A percentile compares a stretch with the other conserved stretches of the same genome.
phyloP scores from a whole-genome alignment of 2,888 invertebrate species.

The Platycheirus albimanus region DNA sequence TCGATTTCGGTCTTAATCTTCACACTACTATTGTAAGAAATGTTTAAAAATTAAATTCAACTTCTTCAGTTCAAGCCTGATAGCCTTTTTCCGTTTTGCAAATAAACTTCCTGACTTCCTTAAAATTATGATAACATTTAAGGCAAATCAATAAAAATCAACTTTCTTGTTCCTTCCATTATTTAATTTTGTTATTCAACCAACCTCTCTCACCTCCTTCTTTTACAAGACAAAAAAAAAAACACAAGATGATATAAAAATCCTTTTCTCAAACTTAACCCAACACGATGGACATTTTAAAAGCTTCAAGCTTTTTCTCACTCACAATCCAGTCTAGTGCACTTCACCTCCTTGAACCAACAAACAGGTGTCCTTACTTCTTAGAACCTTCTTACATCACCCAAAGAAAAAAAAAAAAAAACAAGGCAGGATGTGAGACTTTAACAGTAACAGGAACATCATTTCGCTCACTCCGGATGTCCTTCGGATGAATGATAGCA shows the following conservation, averaged over 20 bases:
- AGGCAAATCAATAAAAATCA: constrained; percentile 8
- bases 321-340: constrained; percentile 30
- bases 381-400: neutral
- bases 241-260: neutral
- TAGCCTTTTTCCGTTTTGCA: neutral
- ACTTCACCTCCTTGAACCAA: constrained; percentile 37
- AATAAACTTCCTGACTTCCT: neutral
- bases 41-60: too few species aligned
- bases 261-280: neutral
- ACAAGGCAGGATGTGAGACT: constrained; percentile 35
- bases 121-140: neutral
- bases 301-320: constrained; percentile 26
- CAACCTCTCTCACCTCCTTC: neutral
- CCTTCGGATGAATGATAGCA: constrained; percentile 59
- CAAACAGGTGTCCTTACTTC: constrained; percentile 53
- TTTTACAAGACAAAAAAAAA: neutral
- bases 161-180: constrained; percentile 2
- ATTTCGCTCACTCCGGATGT: constrained; percentile 58
- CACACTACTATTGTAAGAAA: too few species aligned
- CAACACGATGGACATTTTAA: constrained; percentile 2
- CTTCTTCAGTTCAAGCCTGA: too few species aligned
- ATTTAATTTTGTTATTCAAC: neutral
- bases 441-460: constrained; percentile 56
- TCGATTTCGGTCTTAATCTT: too few species aligned
- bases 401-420: constrained; percentile 5